Base-by-base conservation (phyloP, 2,113 vertebrate species). In the Lagenorhynchus albirostris region DNA sequence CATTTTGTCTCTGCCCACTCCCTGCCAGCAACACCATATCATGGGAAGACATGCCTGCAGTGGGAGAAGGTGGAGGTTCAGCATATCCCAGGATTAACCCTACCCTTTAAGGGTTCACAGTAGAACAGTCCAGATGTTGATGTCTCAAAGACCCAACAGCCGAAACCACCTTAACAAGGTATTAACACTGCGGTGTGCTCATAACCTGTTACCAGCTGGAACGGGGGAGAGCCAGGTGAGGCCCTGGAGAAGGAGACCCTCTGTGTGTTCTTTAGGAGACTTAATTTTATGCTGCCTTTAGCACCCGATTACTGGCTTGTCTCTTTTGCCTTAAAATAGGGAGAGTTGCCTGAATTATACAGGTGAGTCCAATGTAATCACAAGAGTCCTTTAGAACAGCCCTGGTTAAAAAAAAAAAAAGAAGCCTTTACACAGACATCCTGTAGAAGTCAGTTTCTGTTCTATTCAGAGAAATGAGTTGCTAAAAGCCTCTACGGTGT, bases 71-170 rank as follows among this genome's bases (percentile, higher is more conserved):
- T 73, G 87, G 97, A 98, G 98, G 96, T 97, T 98, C 80, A 93
- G 96, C 98, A 97, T 98, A 83, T 98, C 97, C 98, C 95, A 91
- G 1, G 96, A 94, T 98, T 98, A 97, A 98, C 97, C 98, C 98
- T 96, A 92, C 97, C 98, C 96, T 97, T 99, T 98, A 99, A 98
- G 98, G 91, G 94, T 97, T 99, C 94, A 97, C 97, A 96, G 97
- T 97, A 99, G 99, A 99, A 97, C 36, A 96, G 98, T 98, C 98
- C 98, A 99, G 99, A 99, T 99, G 98, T 96, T 99, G 98, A 99
- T 99, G 98, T 99, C 98, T 26, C 94, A 21, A 97, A 99, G 99
- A 98, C 98, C 98, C 97, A 94, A 98, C 98, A 98, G 98, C 98
- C 98, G 98, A 98, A 99, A 98, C 91, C 97, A 96, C 97, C 98